These are phyloP conservation scores for Bugulina stolonifera DNA, from an alignment of 2,888 invertebrate species.

Conservation along the genomic window DNA sequence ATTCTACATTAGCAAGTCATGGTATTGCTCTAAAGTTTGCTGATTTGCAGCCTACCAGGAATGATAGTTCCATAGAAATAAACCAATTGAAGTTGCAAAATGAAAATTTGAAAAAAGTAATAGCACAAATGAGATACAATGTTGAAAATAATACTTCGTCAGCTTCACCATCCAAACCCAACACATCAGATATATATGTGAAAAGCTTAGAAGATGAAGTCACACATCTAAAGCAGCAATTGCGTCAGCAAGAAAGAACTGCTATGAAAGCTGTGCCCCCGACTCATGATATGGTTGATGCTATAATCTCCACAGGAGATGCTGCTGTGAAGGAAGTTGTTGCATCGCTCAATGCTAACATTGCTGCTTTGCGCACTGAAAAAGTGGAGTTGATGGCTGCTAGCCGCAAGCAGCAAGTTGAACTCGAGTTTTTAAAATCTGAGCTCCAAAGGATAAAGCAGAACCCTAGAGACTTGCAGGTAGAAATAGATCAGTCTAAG, in stretches of 20 bases:
- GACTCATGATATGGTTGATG: not conserved
- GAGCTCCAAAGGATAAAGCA: not conserved
- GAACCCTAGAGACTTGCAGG: slow-evolving; percentile 27
- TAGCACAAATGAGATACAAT: slow-evolving; percentile 46
- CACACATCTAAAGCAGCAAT: slow-evolving; percentile 37
- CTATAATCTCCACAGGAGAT: not conserved
- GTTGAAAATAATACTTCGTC: slow-evolving; percentile 27
- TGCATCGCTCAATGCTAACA: not conserved
- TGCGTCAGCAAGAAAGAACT: slow-evolving; percentile 37
- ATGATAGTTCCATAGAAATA: slow-evolving; percentile 29
- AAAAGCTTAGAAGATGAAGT: slow-evolving; percentile 40
- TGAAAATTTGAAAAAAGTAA: slow-evolving; percentile 39
- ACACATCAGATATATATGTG: slow-evolving; percentile 33
- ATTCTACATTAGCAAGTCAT: not conserved
- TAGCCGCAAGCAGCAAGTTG: slow-evolving; percentile 39
- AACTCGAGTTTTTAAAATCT: not conserved
- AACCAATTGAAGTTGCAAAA: slow-evolving; percentile 44
- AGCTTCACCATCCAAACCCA: not conserved
- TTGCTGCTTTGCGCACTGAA: slow-evolving; percentile 5
- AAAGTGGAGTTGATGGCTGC: slow-evolving; percentile 8
- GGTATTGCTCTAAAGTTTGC: not conserved
- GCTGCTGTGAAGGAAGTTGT: not conserved
- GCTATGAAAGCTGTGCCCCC: slow-evolving; percentile 26
- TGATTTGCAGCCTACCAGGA: not conserved
- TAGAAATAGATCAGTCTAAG: slow-evolving; percentile 46